Evolutionary conservation across 2,113 vertebrate genomes (phyloP).

Genomic region (Colaptes auratus): DNA sequence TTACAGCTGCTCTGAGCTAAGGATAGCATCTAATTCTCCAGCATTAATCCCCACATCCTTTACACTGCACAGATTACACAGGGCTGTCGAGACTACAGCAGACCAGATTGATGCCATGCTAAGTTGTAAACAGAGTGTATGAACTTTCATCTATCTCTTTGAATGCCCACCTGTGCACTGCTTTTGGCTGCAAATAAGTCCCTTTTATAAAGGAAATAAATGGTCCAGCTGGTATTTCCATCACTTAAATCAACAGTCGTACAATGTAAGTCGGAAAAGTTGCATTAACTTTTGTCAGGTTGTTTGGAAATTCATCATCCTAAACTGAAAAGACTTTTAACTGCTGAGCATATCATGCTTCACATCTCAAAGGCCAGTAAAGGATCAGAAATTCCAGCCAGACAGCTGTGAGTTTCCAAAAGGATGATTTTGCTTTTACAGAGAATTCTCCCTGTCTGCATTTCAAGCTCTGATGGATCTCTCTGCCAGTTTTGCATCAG

Average conservation of each 20-base stretch:
- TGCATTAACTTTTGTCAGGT: slow-evolving; percentile 35
- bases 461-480: not conserved
- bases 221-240: slow-evolving; percentile 5
- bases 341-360: not conserved
- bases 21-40: slow-evolving; percentile 40
- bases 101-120: slow-evolving; percentile 33
- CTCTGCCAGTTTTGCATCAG: not conserved
- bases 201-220: slow-evolving; percentile 53
- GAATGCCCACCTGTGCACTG: slow-evolving; percentile 8
- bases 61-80: slow-evolving; percentile 20
- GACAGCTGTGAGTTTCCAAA: not conserved
- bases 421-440: not conserved
- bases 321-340: not conserved
- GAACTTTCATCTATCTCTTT: slow-evolving; percentile 54
- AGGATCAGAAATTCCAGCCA: not conserved
- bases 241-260: slow-evolving; percentile 40
- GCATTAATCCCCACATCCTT: slow-evolving; percentile 42
- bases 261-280: slow-evolving; percentile 36
- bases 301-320: slow-evolving; percentile 46
- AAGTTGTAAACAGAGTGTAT: slow-evolving; percentile 35
- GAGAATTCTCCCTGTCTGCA: not conserved
- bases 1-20: slow-evolving; percentile 29
- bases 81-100: not conserved
- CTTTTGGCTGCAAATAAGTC: not conserved
- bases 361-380: not conserved